Evolutionary conservation across 2,797 vertebrate genomes (phyloP), one percentile per base, ranked within the genome.

Genomic region (Acomys russatus): DNA sequence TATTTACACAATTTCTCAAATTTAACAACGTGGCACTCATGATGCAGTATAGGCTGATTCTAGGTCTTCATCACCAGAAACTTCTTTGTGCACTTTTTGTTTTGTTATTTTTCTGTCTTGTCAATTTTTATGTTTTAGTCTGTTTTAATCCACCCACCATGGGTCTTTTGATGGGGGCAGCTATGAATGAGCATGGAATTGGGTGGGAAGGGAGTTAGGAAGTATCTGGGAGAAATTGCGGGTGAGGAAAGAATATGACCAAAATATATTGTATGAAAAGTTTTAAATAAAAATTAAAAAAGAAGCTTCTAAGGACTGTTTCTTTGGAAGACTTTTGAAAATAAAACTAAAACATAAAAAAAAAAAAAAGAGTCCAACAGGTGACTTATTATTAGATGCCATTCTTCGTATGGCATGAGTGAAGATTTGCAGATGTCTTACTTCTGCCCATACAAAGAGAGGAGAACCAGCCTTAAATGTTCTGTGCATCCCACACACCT

Each of bases 1-100:
- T 49, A 4, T n/a, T 71, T 68, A 71, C 20, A 44, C 35, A 93
- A 79, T 35, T 90, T 82, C 77, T 84, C 64, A 54, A 88, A 94
- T 90, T 33, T 59, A 71, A 96, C 64, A 25, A 20, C 33, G 0
- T 56, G 20, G 28, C 12, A 70, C 59, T 63, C 30, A 22, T 11
- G 33, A 83, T 30, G 6, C 11, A 44, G 17, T 28, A 61, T 0
- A 15, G 80, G 10, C 28, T 4, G 23, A 18, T 56, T 71, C 4
- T 6, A 33, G 56, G 7, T 35, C 7, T 20, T 11, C 9, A 0
- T 7, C 44, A 61, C 23, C 54, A 54, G 85, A 78, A 94, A 86
- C 73, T 18, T 71, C 33, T 0, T 30, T 6, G 8, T 6, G 44
- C 4, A 38, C 9, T 44, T 59, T 79, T 56, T 79, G 2, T 28